Percentiles rank a stretch among this genome's conserved stretches.
phyloP scores from a whole-genome alignment of 2,888 invertebrate genomes.

The Cephus nigrinus region DNA sequence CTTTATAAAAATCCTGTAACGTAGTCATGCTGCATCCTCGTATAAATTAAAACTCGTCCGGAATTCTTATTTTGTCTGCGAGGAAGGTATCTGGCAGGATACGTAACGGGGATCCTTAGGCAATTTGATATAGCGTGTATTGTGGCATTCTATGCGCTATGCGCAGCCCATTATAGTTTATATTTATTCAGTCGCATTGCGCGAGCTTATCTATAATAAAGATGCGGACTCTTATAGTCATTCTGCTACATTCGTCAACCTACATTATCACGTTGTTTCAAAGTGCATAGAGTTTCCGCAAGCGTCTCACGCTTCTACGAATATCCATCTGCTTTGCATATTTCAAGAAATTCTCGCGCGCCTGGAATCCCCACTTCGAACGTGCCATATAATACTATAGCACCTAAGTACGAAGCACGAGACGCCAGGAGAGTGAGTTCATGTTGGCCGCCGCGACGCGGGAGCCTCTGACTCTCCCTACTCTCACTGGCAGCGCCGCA shows the following conservation, averaged over 20 bases:
- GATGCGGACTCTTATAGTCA: not conserved
- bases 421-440: slow-evolving; percentile 7
- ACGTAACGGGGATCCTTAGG: not conserved
- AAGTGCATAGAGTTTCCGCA: not conserved
- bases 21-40: slow-evolving; percentile 2
- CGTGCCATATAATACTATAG: not conserved
- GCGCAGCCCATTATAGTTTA: not conserved
- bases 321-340: slow-evolving; percentile 4
- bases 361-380: not conserved
- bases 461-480: slow-evolving; percentile 2
- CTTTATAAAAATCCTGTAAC: not conserved
- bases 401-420: slow-evolving; percentile 3
- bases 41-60: slow-evolving; percentile 14
- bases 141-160: not conserved
- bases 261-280: not conserved
- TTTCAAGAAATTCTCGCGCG: slow-evolving; percentile 3
- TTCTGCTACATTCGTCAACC: not conserved
- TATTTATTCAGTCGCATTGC: not conserved
- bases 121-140: not conserved
- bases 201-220: not conserved
- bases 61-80: not conserved
- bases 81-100: not conserved
- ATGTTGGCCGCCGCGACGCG: slow-evolving; percentile 21
- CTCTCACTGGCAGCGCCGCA: not conserved
- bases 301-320: not conserved